phyloP scores from a whole-genome alignment of 2,888 invertebrate genomes.

The Rhamnusium bicolor region DNA sequence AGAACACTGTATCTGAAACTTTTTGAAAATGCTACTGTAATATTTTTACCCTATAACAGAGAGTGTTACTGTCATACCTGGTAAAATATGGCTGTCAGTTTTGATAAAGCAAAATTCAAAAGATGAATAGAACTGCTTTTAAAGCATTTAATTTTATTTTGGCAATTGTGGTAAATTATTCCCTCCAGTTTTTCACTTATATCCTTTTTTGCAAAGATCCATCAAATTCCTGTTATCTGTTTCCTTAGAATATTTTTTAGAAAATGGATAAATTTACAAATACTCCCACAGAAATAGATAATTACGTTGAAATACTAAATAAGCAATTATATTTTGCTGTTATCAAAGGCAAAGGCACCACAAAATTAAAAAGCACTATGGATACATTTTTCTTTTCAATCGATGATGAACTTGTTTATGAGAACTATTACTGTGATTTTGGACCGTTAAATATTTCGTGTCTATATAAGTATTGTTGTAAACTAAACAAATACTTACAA shows the following conservation, averaged over 20 bases:
- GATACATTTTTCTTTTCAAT: conserved; percentile 85
- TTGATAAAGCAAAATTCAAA: conserved; percentile 53
- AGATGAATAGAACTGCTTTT: conserved; percentile 53
- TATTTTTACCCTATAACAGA: too few relatives aligned
- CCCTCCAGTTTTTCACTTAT: conserved; percentile 53
- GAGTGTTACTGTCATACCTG: conserved; percentile 4
- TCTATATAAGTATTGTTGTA: conserved; percentile 87
- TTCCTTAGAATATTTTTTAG: conserved; percentile 65
- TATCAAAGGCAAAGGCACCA: conserved; percentile 76
- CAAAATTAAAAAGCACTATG: conserved; percentile 77
- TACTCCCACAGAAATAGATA: conserved; percentile 61
- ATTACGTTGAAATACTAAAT: conserved; percentile 65
- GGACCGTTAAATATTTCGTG: conserved; percentile 91
- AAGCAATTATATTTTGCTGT: conserved; percentile 82
- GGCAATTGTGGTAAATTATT: conserved; percentile 56
- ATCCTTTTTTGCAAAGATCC: conserved; percentile 51
- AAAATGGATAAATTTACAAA: conserved; percentile 48
- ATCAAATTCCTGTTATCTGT: conserved; percentile 50
- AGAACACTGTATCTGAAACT: too few relatives aligned
- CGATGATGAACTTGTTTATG: conserved; percentile 85
- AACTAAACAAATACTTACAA: conserved; percentile 83
- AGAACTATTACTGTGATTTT: conserved; percentile 91
- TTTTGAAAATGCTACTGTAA: too few relatives aligned
- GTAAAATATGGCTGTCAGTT: conserved; percentile 31
- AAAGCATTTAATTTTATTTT: conserved; percentile 53